Conservation (phyloP, 2,888 invertebrate species). For the Drosophila tripunctata region DNA sequence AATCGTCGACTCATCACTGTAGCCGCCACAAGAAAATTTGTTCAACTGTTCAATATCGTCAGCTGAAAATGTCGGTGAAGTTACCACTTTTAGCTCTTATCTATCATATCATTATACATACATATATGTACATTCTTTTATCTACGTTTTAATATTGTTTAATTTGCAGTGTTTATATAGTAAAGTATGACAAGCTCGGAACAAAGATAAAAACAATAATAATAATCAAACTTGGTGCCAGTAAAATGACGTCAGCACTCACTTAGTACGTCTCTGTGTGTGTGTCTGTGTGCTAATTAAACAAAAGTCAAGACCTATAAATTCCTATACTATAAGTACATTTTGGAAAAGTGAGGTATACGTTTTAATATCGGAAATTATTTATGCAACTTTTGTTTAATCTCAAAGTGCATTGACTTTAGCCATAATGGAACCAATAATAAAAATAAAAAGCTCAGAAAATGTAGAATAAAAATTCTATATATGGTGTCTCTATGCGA, state of each 20-base stretch:
- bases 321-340: too few relatives aligned
- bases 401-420: constrained; percentile 61
- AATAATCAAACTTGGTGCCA: constrained; percentile 25
- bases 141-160: constrained; percentile 22
- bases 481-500: constrained; percentile 6
- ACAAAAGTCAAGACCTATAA: constrained; percentile 14
- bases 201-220: constrained; percentile 47
- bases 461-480: constrained; percentile 24
- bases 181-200: constrained; percentile 42
- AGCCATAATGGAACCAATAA: too few relatives aligned
- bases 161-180: constrained; percentile 39
- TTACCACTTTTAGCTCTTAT: constrained; percentile 29
- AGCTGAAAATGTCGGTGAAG: constrained; percentile 85
- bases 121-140: too few relatives aligned
- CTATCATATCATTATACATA: constrained; percentile 1
- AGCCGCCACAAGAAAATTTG: constrained; percentile 92
- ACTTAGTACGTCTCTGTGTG: constrained; percentile 20
- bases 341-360: too few relatives aligned
- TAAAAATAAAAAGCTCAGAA: constrained; percentile 8
- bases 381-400: constrained; percentile 15
- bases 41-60: constrained; percentile 93
- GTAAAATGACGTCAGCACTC: constrained; percentile 61
- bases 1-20: constrained; percentile 93
- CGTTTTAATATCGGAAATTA: constrained; percentile 20
- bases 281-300: constrained; percentile 61